Evolutionary conservation across 2,113 vertebrate species (phyloP), one percentile per base, ranked within the genome.

Genomic region (Pedionomus torquatus): DNA sequence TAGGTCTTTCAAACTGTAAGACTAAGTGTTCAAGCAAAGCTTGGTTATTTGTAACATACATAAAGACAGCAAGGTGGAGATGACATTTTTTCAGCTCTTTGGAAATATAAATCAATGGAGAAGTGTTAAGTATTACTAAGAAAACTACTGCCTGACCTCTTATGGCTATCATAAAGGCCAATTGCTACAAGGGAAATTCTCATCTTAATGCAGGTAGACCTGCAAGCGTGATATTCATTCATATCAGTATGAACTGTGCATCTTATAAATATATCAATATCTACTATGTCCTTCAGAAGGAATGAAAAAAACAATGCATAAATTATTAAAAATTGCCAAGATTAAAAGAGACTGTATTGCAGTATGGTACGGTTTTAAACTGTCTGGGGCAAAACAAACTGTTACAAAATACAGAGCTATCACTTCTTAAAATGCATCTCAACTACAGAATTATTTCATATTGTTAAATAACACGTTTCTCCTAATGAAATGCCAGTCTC

Each of bases 301-400:
- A 85, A 77, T 58, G 13, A 90, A 93, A 90, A 83, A 85, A 35
- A 1, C 5, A 1, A 1, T 44, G 35, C 41, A 89, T 79, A 82
- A 49, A 88, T 94, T 82, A 87, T 69, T 83, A 33, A 87, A 83
- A 89, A 80, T 61, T 70, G 90, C 37, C 61, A 70, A 70, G n/a
- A 61, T 91, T 77, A 88, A 91, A 90, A 48, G 64, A 61, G 44
- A 65, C 37, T 51, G 26, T 76, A 52, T 23, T 83, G 49, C 78
- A 80, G 28, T 75, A 94, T 93, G 33, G 41, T 76, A 84, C 89
- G 78, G n/a, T 83, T 89, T 90, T 64, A 80, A 87, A 89, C 49
- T 82, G 60, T 80, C 21, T 74, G n/a, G 33, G 24, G 31, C 65
- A 91, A 87, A 96, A 91, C 24, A 79, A 91, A 93, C 1, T 4